phyloP scores from a whole-genome alignment of 2,113 vertebrate genomes.

The Hemichromis elongatus region DNA sequence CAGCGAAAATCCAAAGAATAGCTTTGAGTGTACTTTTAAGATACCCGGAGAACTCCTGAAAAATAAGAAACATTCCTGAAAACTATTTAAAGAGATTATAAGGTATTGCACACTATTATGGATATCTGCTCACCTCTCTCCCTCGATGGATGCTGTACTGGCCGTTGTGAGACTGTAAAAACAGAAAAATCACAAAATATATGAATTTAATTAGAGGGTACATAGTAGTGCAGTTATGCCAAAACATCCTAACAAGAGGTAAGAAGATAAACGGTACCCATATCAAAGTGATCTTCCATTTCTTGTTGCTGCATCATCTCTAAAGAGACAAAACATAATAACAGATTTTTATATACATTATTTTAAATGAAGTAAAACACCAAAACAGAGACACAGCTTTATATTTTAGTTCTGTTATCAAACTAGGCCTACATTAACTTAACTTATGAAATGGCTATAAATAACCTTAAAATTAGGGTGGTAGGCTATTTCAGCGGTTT shows the following conservation, averaged over 20 bases:
- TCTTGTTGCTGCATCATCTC: not conserved
- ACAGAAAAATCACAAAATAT: not conserved
- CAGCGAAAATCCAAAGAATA: not conserved
- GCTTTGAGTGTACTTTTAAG: not conserved
- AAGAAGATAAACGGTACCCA: not conserved
- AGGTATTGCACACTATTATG: not conserved
- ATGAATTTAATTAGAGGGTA: rapidly evolving
- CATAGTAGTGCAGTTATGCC: not conserved
- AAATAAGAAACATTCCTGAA: too few relatives aligned
- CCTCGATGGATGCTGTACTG: not conserved
- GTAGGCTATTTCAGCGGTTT: not conserved
- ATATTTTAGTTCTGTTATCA: not conserved
- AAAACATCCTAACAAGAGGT: not conserved
- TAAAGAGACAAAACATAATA: not conserved
- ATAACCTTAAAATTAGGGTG: not conserved
- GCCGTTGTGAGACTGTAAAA: not conserved
- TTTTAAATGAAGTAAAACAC: not conserved
- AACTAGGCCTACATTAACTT: not conserved
- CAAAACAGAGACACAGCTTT: not conserved
- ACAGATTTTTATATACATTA: not conserved
- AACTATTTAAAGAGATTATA: not conserved
- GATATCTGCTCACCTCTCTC: not conserved
- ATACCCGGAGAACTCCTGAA: not conserved
- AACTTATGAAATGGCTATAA: not conserved
- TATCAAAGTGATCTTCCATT: not conserved